Evolutionary conservation across 2,888 invertebrate genomes (phyloP).

Genomic region (Agrotis segetum): DNA sequence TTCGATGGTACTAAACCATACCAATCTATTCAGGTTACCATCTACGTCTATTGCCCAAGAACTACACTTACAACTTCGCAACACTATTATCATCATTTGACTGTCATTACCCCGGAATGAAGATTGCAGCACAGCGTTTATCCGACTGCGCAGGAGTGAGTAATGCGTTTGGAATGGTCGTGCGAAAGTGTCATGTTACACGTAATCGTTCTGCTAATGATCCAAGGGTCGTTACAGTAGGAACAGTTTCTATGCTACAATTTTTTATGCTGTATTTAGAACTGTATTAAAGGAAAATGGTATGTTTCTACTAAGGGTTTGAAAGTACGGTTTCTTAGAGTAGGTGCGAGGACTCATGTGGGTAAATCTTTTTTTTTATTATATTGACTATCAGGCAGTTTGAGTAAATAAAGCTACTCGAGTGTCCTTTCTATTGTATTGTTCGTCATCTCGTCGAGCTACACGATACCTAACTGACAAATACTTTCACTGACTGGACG

Average conservation of each 20-base stretch:
- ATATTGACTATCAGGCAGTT: too few relatives aligned
- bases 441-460: too few relatives aligned
- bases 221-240: background rate
- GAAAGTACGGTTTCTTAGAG: too few relatives aligned
- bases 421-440: too few relatives aligned
- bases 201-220: conserved; percentile 26
- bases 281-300: background rate
- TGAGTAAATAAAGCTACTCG: too few relatives aligned
- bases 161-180: conserved; percentile 53
- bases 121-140: conserved; percentile 50
- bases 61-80: conserved; percentile 25
- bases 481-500: too few relatives aligned
- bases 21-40: conserved; percentile 23
- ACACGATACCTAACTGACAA: too few relatives aligned
- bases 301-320: too few relatives aligned
- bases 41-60: conserved; percentile 34
- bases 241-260: background rate
- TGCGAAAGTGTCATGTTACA: conserved; percentile 42
- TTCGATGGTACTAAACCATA: too few relatives aligned
- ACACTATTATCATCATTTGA: conserved; percentile 33
- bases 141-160: conserved; percentile 27
- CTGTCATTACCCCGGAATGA: conserved; percentile 55
- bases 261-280: background rate
- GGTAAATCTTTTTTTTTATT: too few relatives aligned
- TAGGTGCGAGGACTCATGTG: too few relatives aligned